Conservation (phyloP, 1,140 invertebrate genomes). For the Leptinotarsa defecta region DNA sequence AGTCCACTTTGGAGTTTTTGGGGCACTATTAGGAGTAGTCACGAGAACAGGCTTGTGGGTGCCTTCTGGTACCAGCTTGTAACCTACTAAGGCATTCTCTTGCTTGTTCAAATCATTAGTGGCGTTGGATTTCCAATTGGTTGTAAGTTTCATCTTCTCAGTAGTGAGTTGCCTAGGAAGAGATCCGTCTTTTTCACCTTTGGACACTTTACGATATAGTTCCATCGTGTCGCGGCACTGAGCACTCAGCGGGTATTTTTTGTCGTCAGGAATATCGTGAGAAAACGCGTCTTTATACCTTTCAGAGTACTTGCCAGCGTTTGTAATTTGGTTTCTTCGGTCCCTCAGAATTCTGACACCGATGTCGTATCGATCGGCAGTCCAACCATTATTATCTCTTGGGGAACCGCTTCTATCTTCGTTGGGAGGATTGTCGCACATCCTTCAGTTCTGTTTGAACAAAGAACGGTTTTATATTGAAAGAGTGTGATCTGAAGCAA, state of each 20-base stretch:
- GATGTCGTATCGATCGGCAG: slow-evolving; percentile 35
- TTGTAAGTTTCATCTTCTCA: slow-evolving; percentile 35
- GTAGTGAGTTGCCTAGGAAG: slow-evolving; percentile 27
- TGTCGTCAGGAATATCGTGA: slow-evolving; percentile 40
- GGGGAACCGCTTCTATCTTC: not conserved
- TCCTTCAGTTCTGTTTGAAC: slow-evolving; percentile 42
- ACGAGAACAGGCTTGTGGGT: slow-evolving; percentile 21
- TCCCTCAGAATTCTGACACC: slow-evolving; percentile 48
- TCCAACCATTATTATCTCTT: slow-evolving; percentile 19
- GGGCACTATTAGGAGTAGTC: slow-evolving; percentile 13
- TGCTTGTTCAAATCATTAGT: slow-evolving; percentile 53
- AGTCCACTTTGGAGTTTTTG: slow-evolving; percentile 30
- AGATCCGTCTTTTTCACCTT: slow-evolving; percentile 29
- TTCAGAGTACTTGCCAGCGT: slow-evolving; percentile 52
- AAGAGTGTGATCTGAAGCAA: no score
- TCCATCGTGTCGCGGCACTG: slow-evolving; percentile 39
- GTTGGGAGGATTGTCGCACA: slow-evolving; percentile 32
- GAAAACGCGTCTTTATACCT: slow-evolving; percentile 50
- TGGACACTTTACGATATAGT: slow-evolving; percentile 32
- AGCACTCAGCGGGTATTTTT: slow-evolving; percentile 38
- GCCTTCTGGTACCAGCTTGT: slow-evolving; percentile 44
- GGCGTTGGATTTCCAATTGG: slow-evolving; percentile 46
- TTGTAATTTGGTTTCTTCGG: slow-evolving; percentile 46
- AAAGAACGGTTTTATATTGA: slow-evolving; percentile 28
- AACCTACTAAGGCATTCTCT: slow-evolving; percentile 47